phyloP scores from a whole-genome alignment of 2,797 vertebrate species.

The Tokudaia tokunoshimensis region DNA sequence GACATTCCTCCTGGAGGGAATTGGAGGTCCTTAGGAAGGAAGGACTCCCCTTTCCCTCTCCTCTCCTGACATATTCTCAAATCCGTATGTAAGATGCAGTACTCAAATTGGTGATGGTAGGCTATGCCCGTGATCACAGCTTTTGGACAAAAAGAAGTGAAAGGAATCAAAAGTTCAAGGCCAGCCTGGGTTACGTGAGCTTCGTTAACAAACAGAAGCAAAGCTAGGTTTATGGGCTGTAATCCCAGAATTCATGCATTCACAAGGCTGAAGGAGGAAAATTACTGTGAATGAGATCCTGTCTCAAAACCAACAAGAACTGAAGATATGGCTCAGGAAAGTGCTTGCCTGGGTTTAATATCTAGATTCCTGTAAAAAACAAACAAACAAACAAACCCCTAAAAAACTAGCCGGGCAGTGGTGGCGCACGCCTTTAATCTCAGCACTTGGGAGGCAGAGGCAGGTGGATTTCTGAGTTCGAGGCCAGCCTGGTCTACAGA shows the following conservation, averaged over 20 bases:
- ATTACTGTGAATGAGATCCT: background rate
- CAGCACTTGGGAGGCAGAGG: no score
- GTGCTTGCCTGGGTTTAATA: background rate
- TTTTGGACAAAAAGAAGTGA: background rate
- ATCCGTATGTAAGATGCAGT: background rate
- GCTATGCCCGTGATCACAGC: background rate
- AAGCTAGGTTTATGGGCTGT: background rate
- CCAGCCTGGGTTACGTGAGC: background rate
- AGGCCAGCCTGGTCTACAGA: no score
- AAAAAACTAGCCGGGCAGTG: no score
- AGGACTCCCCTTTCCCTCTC: no score
- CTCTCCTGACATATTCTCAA: background rate
- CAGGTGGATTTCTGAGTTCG: no score
- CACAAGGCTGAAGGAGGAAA: background rate
- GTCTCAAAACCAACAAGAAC: background rate
- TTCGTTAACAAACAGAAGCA: background rate
- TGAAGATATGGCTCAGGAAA: background rate
- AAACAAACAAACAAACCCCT: background rate
- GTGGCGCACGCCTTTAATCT: no score
- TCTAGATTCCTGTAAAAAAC: background rate
- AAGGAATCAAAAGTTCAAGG: background rate
- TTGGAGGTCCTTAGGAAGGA: background rate
- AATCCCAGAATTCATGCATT: background rate
- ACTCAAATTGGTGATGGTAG: background rate
- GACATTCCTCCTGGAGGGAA: background rate